phyloP scores from a whole-genome alignment of 2,113 vertebrate species.

The Strix aluco region DNA sequence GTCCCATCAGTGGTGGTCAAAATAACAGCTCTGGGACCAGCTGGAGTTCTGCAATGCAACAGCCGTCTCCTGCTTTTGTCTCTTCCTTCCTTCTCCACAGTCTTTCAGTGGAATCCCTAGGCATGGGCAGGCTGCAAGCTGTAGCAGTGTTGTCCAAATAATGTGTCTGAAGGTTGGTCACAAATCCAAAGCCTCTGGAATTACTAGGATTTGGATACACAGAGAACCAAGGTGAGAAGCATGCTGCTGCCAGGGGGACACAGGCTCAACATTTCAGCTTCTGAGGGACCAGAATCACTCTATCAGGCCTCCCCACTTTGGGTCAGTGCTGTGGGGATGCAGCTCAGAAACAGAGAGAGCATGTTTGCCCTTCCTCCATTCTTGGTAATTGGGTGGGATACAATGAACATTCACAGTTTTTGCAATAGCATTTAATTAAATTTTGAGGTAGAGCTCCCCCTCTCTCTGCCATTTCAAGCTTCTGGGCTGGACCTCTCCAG shows the following conservation, averaged over 20 bases:
- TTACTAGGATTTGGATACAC: background rate
- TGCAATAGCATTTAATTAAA: background rate
- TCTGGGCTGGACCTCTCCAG: background rate
- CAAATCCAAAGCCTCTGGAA: background rate
- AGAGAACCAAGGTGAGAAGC: background rate
- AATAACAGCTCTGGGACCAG: background rate
- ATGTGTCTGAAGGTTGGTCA: background rate
- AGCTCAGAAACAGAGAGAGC: background rate
- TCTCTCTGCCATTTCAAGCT: fast-evolving
- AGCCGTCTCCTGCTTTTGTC: background rate
- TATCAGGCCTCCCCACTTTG: background rate
- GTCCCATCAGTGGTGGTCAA: background rate
- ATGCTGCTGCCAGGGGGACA: background rate
- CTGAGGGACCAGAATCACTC: background rate
- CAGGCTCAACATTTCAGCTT: background rate
- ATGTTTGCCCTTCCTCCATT: background rate
- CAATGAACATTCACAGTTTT: fast-evolving
- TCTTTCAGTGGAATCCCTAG: background rate
- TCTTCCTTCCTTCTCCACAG: background rate
- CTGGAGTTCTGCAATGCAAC: background rate
- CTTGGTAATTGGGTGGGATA: background rate
- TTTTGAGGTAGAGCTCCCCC: background rate
- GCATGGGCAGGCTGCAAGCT: background rate
- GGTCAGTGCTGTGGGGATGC: fast-evolving
- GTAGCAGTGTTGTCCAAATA: background rate